Percentiles rank a stretch among this genome's conserved stretches.
These are phyloP conservation scores for Schizopygopsis malacanthus DNA, from an alignment of 2,797 vertebrate species.

Conservation along the genomic window DNA sequence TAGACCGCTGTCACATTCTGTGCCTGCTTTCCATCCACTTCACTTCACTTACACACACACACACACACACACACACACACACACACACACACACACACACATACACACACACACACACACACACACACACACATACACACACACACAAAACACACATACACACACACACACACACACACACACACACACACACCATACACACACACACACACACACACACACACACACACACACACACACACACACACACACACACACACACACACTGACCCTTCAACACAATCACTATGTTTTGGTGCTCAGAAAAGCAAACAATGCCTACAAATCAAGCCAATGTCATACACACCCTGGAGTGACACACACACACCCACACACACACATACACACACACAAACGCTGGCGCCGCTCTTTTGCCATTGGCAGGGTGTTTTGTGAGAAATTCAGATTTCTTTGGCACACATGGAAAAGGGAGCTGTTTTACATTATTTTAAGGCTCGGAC, in stretches of 20 bases:
- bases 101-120: slow-evolving; percentile 19
- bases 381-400: neutral
- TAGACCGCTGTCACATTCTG: slow-evolving; percentile 26
- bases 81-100: neutral
- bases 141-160: no score
- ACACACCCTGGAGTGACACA: slow-evolving; percentile 33
- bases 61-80: no score
- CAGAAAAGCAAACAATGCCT: slow-evolving; percentile 12
- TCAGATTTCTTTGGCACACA: slow-evolving; percentile 5
- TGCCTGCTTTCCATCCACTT: slow-evolving; percentile 6
- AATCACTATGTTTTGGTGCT: slow-evolving; percentile 34
- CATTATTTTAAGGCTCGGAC: slow-evolving; percentile 17
- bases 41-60: neutral
- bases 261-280: slow-evolving; percentile 25
- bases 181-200: no score
- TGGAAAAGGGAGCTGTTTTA: neutral
- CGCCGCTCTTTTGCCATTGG: neutral
- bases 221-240: no score
- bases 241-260: slow-evolving; percentile 17
- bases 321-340: slow-evolving; percentile 28
- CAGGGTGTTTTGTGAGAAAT: slow-evolving; percentile 4
- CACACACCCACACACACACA: no score
- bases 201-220: no score
- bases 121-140: neutral
- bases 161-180: no score